Base-by-base conservation (phyloP, 2,113 vertebrate genomes). In the Cavia porcellus region DNA sequence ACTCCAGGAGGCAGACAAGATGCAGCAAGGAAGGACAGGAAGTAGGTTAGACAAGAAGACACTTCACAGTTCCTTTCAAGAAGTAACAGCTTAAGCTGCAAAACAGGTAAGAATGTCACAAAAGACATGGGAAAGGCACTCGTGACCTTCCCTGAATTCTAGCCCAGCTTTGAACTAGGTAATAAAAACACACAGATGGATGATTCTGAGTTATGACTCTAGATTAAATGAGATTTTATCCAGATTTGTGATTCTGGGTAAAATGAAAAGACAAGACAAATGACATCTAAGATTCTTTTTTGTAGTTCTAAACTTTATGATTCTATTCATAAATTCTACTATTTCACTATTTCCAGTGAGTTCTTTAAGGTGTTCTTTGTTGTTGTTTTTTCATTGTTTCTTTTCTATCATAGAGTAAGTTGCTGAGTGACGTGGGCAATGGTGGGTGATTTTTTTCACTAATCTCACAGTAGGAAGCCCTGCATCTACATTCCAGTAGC, bases 381-480 rank as follows among this genome's bases (percentile, higher is more conserved):
- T 38, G 32, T 96, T 85, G 96, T 96, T 89, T 95, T 38, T 55
- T 55, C 15, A 83, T 93, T 95, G 47, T 81, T 96, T 90, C 84
- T 80, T n/a, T 79, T 93, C 57, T 52, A 84, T 85, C 93, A 79
- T 81, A 83, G 57, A 96, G 75, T 83, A 90, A 87, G 95, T 55
- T 83, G 25, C 57, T 55, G 82, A 89, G 24, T 89, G 86, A 93
- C 70, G 38, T 80, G 79, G n/a, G 61, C 50, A 82, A 89, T 52
- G n/a, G 74, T 14, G 3, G 32, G 50, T 85, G 87, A 47, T 75
- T 32, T 94, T 92, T 93, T 38, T 74, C 75, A 97, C 94, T 94
- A 96, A 90, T 92, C 64, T 96, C 81, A 93, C 64, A 74, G 80
- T 52, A 95, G 87, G 52, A 93, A 96, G 57, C 47, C 74, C 45